These are phyloP conservation scores for Chelonia mydas DNA, from an alignment of 2,797 vertebrate genomes.

Conservation along the genomic window DNA sequence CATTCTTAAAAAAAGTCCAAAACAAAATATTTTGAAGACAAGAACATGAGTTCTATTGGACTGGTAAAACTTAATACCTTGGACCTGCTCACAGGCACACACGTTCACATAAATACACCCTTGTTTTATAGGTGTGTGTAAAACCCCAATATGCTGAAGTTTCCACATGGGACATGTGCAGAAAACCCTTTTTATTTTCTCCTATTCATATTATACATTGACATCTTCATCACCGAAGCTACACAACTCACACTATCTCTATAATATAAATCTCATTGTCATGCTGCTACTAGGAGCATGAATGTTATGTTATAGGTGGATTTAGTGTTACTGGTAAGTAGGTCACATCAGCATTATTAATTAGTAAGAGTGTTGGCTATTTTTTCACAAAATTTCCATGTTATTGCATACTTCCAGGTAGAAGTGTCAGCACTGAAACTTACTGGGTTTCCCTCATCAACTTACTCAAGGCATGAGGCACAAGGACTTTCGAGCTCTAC, in stretches of 20 bases:
- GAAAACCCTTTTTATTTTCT: neutral
- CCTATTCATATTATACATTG: neutral
- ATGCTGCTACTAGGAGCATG: constrained; percentile 23
- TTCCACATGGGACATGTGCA: constrained; percentile 22
- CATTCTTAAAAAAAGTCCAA: constrained; percentile 28
- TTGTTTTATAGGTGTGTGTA: neutral
- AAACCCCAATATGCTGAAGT: neutral
- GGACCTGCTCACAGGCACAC: constrained; percentile 12
- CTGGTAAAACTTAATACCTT: constrained; percentile 57
- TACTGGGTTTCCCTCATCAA: neutral
- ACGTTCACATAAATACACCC: neutral
- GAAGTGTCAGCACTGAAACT: neutral
- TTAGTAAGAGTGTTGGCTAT: constrained; percentile 8
- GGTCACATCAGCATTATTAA: constrained; percentile 37
- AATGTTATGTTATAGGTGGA: constrained; percentile 40
- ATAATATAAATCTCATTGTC: constrained; percentile 7
- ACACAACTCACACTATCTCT: neutral
- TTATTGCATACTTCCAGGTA: constrained; percentile 20
- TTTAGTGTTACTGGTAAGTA: constrained; percentile 53
- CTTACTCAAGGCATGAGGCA: neutral
- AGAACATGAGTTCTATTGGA: constrained; percentile 45
- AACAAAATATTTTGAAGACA: neutral
- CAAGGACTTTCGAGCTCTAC: neutral
- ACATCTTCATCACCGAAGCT: constrained; percentile 37
- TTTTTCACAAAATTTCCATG: constrained; percentile 9